Conservation (phyloP, 2,113 vertebrate species). For the Crypturellus undulatus region DNA sequence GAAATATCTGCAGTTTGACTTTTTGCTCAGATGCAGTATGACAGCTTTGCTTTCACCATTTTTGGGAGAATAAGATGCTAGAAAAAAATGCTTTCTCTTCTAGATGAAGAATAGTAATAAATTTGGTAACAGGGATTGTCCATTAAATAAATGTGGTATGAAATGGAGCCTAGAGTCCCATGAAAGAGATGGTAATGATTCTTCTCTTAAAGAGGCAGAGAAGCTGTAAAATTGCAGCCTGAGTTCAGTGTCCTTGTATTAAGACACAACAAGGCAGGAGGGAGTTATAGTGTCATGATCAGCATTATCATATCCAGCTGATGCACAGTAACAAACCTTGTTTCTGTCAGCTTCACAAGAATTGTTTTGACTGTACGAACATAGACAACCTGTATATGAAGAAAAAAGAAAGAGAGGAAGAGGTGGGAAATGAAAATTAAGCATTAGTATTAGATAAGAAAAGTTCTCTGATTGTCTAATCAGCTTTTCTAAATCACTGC, state of each 20-base stretch:
- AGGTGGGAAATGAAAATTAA: background rate
- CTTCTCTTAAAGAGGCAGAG: conserved; percentile 1
- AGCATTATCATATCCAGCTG: background rate
- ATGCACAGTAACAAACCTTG: rapidly evolving
- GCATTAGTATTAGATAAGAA: background rate
- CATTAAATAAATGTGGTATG: background rate
- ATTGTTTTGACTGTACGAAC: background rate
- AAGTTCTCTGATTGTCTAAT: background rate
- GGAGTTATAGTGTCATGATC: background rate
- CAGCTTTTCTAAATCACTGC: background rate
- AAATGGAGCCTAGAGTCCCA: background rate
- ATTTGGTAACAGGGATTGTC: background rate
- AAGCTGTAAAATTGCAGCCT: background rate
- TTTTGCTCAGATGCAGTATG: background rate
- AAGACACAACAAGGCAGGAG: background rate
- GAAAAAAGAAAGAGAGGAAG: background rate
- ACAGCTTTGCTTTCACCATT: background rate
- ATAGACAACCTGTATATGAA: background rate
- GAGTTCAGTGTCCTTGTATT: background rate
- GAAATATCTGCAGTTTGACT: background rate
- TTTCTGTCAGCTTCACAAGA: background rate
- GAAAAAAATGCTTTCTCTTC: conserved; percentile 5
- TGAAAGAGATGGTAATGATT: conserved; percentile 18
- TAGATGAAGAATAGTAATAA: background rate
- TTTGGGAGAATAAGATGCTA: background rate